Evolutionary conservation across 2,888 invertebrate species (phyloP).

Genomic region (Catonia carolina): DNA sequence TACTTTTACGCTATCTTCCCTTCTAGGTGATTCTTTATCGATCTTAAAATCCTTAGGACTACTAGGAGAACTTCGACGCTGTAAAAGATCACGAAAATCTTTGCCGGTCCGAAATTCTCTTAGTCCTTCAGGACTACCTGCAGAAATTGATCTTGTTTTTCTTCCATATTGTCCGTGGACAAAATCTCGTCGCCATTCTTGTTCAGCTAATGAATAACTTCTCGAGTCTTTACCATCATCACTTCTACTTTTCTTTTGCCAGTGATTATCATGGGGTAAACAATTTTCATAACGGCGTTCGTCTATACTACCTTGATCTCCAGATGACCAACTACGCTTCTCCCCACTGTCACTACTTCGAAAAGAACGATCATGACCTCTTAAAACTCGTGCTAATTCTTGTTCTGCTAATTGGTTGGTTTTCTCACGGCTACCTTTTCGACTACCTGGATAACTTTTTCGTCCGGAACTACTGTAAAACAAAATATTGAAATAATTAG

Average conservation of each 20-base stretch:
- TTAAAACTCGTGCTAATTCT: slow-evolving; percentile 27
- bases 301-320: slow-evolving; percentile 21
- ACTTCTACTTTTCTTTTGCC: neutral
- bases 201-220: slow-evolving; percentile 20
- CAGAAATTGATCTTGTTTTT: slow-evolving; percentile 21
- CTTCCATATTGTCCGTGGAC: slow-evolving; percentile 20
- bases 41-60: slow-evolving; percentile 21
- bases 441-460: slow-evolving; percentile 60
- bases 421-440: slow-evolving; percentile 61
- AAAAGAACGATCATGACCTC: slow-evolving; percentile 28
- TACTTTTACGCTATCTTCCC: neutral
- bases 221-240: slow-evolving; percentile 23
- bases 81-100: slow-evolving; percentile 13
- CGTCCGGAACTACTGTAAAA: slow-evolving; percentile 41
- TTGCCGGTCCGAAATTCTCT: slow-evolving; percentile 19
- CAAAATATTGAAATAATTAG: no score
- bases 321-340: slow-evolving; percentile 29
- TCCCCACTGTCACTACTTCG: slow-evolving; percentile 30
- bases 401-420: slow-evolving; percentile 39
- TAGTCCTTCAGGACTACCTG: slow-evolving; percentile 24
- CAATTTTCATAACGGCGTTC: slow-evolving; percentile 18
- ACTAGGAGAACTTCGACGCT: slow-evolving; percentile 18
- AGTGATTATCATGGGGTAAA: neutral
- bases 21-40: slow-evolving; percentile 6
- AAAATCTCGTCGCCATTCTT: slow-evolving; percentile 24